Evolutionary conservation across 2,888 invertebrate genomes (phyloP).

Genomic region (Conchocele bisecta): DNA sequence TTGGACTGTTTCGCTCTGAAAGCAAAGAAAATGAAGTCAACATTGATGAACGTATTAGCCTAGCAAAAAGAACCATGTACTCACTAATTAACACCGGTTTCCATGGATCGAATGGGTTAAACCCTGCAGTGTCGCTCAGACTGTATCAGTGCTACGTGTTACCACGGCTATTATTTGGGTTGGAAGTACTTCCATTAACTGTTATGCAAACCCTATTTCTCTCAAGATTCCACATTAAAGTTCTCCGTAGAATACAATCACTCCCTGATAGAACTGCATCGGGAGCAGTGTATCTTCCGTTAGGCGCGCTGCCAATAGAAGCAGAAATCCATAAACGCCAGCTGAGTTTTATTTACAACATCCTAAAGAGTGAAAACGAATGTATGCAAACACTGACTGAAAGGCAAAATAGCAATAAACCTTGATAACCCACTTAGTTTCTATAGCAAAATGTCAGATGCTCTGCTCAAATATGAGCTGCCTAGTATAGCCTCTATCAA

Average conservation of each 20-base stretch:
- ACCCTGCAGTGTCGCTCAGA: background rate
- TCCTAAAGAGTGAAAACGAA: background rate
- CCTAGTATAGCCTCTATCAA: too few relatives aligned
- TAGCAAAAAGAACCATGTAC: background rate
- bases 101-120: constrained; percentile 13
- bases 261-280: constrained; percentile 12
- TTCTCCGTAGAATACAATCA: constrained; percentile 5
- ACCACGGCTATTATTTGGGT: constrained; percentile 7
- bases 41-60: background rate
- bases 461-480: too few relatives aligned
- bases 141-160: constrained; percentile 14
- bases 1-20: too few relatives aligned
- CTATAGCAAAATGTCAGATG: too few relatives aligned
- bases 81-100: background rate
- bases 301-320: constrained; percentile 15
- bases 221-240: constrained; percentile 10
- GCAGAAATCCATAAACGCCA: constrained; percentile 24
- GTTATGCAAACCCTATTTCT: background rate
- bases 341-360: background rate
- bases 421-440: constrained; percentile 11
- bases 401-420: constrained; percentile 4
- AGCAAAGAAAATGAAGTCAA: too few relatives aligned
- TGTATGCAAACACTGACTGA: constrained; percentile 4
- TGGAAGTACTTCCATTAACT: constrained; percentile 7
- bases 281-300: background rate